Conservation (phyloP, 1,140 invertebrate genomes). For the Conopomorpha cramerella region DNA sequence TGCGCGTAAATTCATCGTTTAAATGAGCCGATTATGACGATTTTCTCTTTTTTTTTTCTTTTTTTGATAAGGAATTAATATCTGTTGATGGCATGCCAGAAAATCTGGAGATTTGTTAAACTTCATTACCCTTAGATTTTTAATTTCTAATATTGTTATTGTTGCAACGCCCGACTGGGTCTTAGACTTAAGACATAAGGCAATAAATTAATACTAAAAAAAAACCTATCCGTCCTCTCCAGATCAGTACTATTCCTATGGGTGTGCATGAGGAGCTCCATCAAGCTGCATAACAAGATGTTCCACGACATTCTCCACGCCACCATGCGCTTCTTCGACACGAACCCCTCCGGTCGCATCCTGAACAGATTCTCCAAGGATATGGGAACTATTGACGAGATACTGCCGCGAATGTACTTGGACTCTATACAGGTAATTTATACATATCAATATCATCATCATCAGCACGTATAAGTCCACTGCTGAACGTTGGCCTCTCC, state of each 20-base stretch:
- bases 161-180: too few species aligned
- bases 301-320: constrained; percentile 80
- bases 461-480: background rate
- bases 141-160: too few species aligned
- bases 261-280: constrained; percentile 80
- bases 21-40: too few species aligned
- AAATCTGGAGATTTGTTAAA: background rate
- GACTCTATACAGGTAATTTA: constrained; percentile 68
- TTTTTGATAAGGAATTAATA: background rate
- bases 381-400: constrained; percentile 81
- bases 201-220: too few species aligned
- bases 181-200: too few species aligned
- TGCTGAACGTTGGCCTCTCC: too few species aligned
- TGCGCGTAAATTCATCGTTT: too few species aligned
- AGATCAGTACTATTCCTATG: constrained; percentile 69
- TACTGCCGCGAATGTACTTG: constrained; percentile 74
- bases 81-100: background rate
- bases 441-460: constrained; percentile 1
- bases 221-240: constrained; percentile 2
- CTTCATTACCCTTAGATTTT: background rate
- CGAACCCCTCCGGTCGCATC: constrained; percentile 79
- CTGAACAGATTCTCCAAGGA: constrained; percentile 88
- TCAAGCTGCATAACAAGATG: constrained; percentile 82
- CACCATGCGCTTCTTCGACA: constrained; percentile 88
- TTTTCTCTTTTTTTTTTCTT: background rate